Conservation (phyloP, 1,140 invertebrate species). For the Drosophila sulfurigaster region DNA sequence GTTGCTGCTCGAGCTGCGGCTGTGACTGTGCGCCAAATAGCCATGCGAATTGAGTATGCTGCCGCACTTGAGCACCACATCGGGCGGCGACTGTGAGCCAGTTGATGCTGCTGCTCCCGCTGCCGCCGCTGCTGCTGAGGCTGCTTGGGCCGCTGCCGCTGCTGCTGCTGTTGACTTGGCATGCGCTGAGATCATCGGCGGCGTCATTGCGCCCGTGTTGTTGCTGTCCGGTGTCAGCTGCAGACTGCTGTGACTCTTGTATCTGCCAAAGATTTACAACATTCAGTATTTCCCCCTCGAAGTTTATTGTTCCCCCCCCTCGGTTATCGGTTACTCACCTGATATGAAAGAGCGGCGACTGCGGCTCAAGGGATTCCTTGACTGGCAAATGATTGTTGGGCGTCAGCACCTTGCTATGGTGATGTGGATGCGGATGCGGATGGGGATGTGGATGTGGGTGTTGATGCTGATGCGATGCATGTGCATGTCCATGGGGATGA, state of each 20-base stretch:
- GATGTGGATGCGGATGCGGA: constrained; percentile 39
- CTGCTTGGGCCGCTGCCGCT: background rate
- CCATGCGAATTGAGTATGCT: constrained; percentile 74
- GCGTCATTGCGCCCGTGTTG: constrained; percentile 53
- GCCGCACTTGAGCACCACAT: constrained; percentile 80
- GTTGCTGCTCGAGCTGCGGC: constrained; percentile 73
- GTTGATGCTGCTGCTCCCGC: constrained; percentile 19
- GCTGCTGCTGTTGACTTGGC: constrained; percentile 64
- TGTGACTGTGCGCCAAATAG: constrained; percentile 60
- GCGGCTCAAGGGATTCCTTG: constrained; percentile 79
- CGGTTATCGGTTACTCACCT: constrained; percentile 55
- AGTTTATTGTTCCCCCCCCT: background rate
- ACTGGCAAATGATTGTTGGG: constrained; percentile 79
- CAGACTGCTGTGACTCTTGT: constrained; percentile 84
- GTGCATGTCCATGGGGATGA: constrained; percentile 20
- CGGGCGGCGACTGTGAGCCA: constrained; percentile 65
- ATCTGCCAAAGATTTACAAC: constrained; percentile 49
- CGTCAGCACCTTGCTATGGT: constrained; percentile 80
- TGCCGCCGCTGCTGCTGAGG: constrained; percentile 48
- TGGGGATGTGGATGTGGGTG: background rate
- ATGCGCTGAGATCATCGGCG: constrained; percentile 81
- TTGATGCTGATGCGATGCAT: too few relatives aligned
- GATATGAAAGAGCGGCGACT: constrained; percentile 84
- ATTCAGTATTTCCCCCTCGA: background rate
- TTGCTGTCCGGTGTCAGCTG: constrained; percentile 82